These are phyloP conservation scores for Cephus nigrinus DNA, from an alignment of 2,888 invertebrate species.

Conservation along the genomic window DNA sequence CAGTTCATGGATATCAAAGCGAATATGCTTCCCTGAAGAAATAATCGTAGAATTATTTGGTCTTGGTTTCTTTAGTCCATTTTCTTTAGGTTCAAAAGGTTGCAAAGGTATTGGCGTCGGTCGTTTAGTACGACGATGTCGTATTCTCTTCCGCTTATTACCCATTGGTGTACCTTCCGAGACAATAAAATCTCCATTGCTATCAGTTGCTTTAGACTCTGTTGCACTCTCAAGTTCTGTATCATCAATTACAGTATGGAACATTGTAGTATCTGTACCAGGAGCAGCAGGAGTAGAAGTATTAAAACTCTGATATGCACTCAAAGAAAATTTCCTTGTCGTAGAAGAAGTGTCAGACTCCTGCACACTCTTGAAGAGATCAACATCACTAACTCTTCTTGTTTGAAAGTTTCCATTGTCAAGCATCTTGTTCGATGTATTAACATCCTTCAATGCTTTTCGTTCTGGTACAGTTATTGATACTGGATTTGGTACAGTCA, in stretches of 20 bases:
- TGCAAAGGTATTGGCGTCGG: background rate
- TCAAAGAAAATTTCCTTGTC: background rate
- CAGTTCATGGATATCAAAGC: constrained; percentile 41
- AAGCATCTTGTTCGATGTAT: background rate
- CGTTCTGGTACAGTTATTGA: background rate
- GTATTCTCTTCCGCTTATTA: constrained; percentile 14
- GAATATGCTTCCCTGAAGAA: constrained; percentile 49
- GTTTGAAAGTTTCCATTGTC: background rate
- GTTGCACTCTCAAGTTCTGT: constrained; percentile 19
- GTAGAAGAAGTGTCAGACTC: background rate
- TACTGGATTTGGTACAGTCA: background rate
- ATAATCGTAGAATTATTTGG: constrained; percentile 39
- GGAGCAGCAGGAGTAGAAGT: background rate
- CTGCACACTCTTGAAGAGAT: background rate
- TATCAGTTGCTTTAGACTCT: constrained; percentile 31
- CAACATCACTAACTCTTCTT: background rate
- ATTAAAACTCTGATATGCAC: background rate
- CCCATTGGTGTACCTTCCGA: background rate
- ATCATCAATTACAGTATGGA: constrained; percentile 32
- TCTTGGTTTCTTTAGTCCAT: constrained; percentile 41
- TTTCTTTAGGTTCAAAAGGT: background rate
- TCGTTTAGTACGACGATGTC: constrained; percentile 7
- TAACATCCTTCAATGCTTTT: background rate
- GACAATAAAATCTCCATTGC: constrained; percentile 12
- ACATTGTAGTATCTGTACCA: constrained; percentile 22